Evolutionary conservation across 2,797 vertebrate species (phyloP).

Genomic region (Poeciliopsis presidionis): DNA sequence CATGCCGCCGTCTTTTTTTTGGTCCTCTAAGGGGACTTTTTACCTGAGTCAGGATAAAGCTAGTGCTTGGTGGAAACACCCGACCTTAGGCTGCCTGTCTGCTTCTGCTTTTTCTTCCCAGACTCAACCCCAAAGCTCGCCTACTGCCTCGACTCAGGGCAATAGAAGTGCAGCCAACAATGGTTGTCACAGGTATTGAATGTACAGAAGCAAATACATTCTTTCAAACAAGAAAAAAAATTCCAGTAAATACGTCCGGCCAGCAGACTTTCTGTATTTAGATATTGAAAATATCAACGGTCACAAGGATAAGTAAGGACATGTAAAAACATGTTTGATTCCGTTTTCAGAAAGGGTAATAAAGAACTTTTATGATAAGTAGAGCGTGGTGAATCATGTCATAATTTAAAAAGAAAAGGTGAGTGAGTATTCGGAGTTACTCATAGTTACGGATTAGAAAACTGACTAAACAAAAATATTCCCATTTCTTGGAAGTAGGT

Average conservation of each 20-base stretch:
- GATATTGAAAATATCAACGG: slow-evolving; percentile 1
- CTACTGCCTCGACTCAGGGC: neutral
- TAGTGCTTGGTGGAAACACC: slow-evolving; percentile 30
- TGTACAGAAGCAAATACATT: slow-evolving; percentile 24
- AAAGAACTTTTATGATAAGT: neutral
- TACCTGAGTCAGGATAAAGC: slow-evolving; percentile 70
- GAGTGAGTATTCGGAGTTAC: neutral
- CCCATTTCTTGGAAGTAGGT: neutral
- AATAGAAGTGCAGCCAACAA: neutral
- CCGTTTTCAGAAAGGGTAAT: neutral
- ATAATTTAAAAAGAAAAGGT: neutral
- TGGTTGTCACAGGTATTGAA: slow-evolving; percentile 25
- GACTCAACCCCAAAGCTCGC: slow-evolving; percentile 19
- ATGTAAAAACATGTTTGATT: neutral
- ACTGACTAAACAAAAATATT: neutral
- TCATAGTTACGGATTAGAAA: slow-evolving; percentile 1
- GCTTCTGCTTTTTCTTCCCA: slow-evolving; percentile 10
- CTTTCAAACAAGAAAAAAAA: neutral
- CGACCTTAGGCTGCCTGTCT: slow-evolving; percentile 41
- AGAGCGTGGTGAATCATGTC: neutral
- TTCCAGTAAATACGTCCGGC: neutral
- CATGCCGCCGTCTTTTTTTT: slow-evolving; percentile 40
- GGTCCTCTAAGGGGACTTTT: slow-evolving; percentile 59
- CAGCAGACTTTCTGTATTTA: neutral
- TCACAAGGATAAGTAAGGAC: slow-evolving; percentile 2